These are phyloP conservation scores for Galbula dea DNA, from an alignment of 2,113 vertebrate genomes.

Conservation along the genomic window DNA sequence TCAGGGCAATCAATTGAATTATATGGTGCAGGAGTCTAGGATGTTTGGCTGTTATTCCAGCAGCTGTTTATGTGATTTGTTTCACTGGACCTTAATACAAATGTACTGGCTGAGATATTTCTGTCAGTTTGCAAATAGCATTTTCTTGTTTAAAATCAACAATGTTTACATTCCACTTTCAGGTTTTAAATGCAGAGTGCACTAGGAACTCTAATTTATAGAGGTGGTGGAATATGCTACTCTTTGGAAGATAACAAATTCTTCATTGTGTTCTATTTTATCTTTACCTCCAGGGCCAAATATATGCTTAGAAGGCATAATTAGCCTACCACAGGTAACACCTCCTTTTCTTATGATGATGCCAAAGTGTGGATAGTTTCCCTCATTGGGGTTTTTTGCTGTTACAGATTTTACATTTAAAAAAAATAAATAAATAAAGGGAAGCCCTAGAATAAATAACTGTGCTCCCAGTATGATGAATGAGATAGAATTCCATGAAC, in stretches of 20 bases:
- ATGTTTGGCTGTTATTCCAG: conserved; percentile 44
- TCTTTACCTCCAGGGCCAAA: conserved; percentile 25
- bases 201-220: conserved; percentile 18
- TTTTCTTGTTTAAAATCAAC: neutral
- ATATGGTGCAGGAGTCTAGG: conserved; percentile 50
- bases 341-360: neutral
- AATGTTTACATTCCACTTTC: neutral
- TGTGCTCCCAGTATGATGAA: conserved; percentile 11
- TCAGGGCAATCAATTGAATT: conserved; percentile 73
- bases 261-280: no score
- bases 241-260: neutral
- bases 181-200: neutral
- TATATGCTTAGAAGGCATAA: neutral
- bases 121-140: neutral
- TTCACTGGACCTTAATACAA: neutral
- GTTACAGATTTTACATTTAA: neutral
- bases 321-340: neutral
- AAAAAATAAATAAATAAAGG: neutral
- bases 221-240: neutral
- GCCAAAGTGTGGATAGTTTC: neutral
- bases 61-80: conserved; percentile 16
- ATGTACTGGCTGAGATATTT: neutral
- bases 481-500: neutral
- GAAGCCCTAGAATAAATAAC: conserved; percentile 11
- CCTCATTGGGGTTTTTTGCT: neutral